phyloP scores from a whole-genome alignment of 2,888 invertebrate species.

The Perithous albicinctus region DNA sequence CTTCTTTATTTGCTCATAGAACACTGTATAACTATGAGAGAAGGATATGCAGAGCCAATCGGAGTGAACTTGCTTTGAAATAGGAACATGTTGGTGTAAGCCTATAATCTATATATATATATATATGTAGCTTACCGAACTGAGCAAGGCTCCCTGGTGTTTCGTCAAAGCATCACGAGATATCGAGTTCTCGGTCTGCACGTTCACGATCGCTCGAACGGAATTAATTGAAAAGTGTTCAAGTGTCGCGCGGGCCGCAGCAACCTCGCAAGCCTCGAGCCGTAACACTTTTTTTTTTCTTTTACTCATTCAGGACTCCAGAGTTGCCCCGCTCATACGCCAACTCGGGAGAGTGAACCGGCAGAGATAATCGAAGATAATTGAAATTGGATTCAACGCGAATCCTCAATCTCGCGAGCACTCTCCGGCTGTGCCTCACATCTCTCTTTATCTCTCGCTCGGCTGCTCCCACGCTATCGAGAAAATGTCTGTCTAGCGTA shows the following conservation, averaged over 20 bases:
- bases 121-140: too few species aligned
- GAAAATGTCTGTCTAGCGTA: background rate
- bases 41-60: background rate
- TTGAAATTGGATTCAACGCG: slow-evolving; percentile 67
- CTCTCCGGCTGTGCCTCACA: slow-evolving; percentile 23
- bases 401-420: slow-evolving; percentile 62
- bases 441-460: slow-evolving; percentile 37
- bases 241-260: slow-evolving; percentile 48
- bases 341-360: slow-evolving; percentile 57
- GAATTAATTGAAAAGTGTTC: slow-evolving; percentile 67
- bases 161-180: slow-evolving; percentile 53
- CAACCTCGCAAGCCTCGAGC: background rate
- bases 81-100: background rate
- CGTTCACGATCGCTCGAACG: slow-evolving; percentile 42
- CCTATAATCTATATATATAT: background rate
- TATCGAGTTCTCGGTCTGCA: slow-evolving; percentile 53
- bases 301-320: slow-evolving; percentile 4
- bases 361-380: slow-evolving; percentile 67
- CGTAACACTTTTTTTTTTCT: background rate
- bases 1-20: background rate
- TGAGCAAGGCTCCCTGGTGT: slow-evolving; percentile 24
- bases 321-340: slow-evolving; percentile 51
- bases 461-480: background rate
- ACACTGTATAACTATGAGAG: background rate
- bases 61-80: slow-evolving; percentile 13